These are phyloP conservation scores for Platorchestia sp. DNA, from an alignment of 1,140 invertebrate genomes.

Conservation along the genomic window DNA sequence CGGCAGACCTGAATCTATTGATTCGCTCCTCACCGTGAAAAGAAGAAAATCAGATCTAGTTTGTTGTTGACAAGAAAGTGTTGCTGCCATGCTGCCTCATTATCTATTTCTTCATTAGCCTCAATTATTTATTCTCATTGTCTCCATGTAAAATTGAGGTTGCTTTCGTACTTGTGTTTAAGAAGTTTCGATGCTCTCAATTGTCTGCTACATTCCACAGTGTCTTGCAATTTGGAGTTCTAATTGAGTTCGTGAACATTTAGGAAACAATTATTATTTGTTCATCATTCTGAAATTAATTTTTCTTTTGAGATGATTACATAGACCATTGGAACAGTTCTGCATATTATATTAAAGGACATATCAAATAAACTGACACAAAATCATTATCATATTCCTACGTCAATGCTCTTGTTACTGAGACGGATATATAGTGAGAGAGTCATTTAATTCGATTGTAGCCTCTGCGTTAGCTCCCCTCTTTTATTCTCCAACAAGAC, in stretches of 20 bases:
- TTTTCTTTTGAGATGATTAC: neutral
- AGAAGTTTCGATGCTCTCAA: neutral
- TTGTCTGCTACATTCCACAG: neutral
- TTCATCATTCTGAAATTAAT: neutral
- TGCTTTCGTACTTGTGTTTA: too few relatives aligned
- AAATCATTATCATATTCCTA: neutral
- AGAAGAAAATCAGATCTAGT: neutral
- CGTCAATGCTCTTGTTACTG: neutral
- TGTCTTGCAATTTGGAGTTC: neutral
- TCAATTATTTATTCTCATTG: neutral
- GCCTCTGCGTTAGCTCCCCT: neutral
- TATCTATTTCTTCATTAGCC: neutral
- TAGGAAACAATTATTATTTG: neutral
- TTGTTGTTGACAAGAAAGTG: neutral
- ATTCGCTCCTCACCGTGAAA: neutral
- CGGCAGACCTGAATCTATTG: neutral
- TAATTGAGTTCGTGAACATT: neutral
- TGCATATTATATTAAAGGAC: too few relatives aligned
- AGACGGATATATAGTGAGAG: neutral
- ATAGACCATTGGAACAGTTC: neutral
- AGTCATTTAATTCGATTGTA: neutral
- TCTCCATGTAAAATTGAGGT: neutral
- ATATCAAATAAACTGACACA: neutral
- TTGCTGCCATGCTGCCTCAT: neutral
- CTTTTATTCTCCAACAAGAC: neutral